Conservation (phyloP, 2,888 invertebrate genomes). For the Punctoribates punctum region DNA sequence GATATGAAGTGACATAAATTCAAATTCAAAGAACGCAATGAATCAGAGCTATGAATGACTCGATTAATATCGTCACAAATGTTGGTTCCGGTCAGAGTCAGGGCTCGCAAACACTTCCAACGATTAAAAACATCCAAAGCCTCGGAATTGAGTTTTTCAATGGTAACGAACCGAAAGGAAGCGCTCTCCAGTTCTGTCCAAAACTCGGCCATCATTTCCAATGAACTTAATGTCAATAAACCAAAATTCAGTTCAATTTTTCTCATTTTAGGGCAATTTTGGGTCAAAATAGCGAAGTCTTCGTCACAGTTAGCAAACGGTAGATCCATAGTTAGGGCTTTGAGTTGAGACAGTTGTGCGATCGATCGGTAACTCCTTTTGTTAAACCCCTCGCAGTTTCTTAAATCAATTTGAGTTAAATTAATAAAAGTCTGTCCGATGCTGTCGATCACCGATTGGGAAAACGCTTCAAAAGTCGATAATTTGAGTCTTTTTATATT, state of each 20-base stretch:
- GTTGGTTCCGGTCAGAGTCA: neutral
- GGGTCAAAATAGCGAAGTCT: neutral
- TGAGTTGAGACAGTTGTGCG: neutral
- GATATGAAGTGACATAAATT: slow-evolving; percentile 7
- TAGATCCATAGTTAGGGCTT: neutral
- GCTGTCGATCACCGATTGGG: slow-evolving; percentile 8
- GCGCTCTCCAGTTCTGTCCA: slow-evolving; percentile 3
- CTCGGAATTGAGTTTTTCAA: slow-evolving; percentile 23
- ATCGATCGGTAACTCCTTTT: neutral
- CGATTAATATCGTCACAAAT: slow-evolving; percentile 7
- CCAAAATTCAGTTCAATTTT: slow-evolving; percentile 27
- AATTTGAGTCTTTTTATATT: slow-evolving; percentile 4
- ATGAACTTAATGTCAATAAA: slow-evolving; percentile 23
- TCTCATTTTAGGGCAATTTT: neutral
- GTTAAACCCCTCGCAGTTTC: slow-evolving; percentile 1
- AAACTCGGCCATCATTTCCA: neutral
- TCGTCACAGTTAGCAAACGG: slow-evolving; percentile 37
- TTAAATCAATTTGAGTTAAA: slow-evolving; percentile 27
- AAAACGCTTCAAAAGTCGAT: slow-evolving; percentile 1
- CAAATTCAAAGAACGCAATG: slow-evolving; percentile 27
- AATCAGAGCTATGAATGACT: neutral
- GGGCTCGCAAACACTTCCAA: neutral
- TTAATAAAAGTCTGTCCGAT: slow-evolving; percentile 15
- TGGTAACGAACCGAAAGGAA: slow-evolving; percentile 11
- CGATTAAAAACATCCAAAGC: neutral